A percentile compares a stretch with the other conserved stretches of the same genome.
Evolutionary conservation across 2,888 invertebrate genomes (phyloP).

Genomic region (Pammene aurita): DNA sequence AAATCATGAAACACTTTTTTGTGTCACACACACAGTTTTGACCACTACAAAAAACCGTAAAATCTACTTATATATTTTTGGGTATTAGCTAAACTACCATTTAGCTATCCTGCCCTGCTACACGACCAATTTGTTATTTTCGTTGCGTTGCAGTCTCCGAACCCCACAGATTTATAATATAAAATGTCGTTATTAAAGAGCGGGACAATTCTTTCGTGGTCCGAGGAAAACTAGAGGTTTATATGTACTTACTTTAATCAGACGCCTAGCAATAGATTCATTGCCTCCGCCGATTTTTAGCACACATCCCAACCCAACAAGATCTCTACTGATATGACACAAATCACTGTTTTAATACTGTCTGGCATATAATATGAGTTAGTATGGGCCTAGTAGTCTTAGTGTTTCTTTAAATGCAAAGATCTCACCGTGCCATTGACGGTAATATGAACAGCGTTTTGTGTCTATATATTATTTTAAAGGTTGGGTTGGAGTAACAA

Average conservation of each 20-base stretch:
- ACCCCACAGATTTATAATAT: conserved; percentile 24
- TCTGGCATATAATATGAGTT: background rate
- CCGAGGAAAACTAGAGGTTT: conserved; percentile 31
- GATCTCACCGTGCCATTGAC: background rate
- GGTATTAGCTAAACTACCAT: no score
- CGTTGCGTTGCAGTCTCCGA: conserved; percentile 26
- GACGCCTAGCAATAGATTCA: conserved; percentile 29
- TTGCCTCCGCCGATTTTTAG: conserved; percentile 13
- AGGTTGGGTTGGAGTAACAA: conserved; percentile 17
- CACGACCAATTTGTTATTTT: no score
- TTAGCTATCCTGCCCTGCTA: no score
- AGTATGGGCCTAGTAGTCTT: no score
- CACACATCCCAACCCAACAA: conserved; percentile 10
- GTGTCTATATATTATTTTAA: conserved; percentile 6
- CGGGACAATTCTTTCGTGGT: conserved; percentile 32
- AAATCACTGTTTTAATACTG: conserved; percentile 14
- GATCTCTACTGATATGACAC: background rate
- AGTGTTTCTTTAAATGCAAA: no score
- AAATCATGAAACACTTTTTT: no score
- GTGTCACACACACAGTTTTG: no score
- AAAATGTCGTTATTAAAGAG: conserved; percentile 33
- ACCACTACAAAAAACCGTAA: no score
- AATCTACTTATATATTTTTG: no score
- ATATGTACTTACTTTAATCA: conserved; percentile 26
- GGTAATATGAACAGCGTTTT: background rate